These are phyloP conservation scores for Amiota mariae DNA, from an alignment of 2,888 invertebrate species.

Conservation along the genomic window DNA sequence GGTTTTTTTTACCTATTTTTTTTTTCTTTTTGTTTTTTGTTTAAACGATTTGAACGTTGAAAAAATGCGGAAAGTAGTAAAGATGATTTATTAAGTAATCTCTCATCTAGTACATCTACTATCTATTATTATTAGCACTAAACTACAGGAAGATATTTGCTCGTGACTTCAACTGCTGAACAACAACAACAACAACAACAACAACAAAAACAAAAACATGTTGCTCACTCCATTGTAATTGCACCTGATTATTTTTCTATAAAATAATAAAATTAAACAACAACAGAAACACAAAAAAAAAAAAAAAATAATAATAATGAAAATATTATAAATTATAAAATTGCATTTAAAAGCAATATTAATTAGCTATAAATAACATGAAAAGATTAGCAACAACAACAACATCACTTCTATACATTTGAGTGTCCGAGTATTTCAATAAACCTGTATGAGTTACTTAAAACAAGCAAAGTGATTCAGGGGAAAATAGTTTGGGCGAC, in stretches of 20 bases:
- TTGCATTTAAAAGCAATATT: slow-evolving; percentile 65
- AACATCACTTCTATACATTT: not conserved
- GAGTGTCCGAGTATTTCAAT: no score
- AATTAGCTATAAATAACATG: slow-evolving; percentile 65
- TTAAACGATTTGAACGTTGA: not conserved
- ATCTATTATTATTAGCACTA: no score
- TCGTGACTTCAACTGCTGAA: slow-evolving; percentile 53
- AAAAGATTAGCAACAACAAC: slow-evolving; percentile 47
- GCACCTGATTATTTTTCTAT: slow-evolving; percentile 51
- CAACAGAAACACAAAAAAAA: no score
- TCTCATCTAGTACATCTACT: no score
- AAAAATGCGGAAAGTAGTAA: slow-evolving; percentile 40
- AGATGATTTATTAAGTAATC: slow-evolving; percentile 62
- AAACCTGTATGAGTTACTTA: no score
- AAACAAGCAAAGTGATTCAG: no score
- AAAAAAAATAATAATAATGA: no score
- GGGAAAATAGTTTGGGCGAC: no score
- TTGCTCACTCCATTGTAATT: slow-evolving; percentile 22
- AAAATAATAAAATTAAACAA: no score
- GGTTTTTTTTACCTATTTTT: not conserved
- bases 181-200: not conserved
- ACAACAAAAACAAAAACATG: slow-evolving; percentile 11
- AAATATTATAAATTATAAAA: slow-evolving; percentile 57
- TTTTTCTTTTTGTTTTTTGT: not conserved
- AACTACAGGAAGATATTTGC: slow-evolving; percentile 62